Conservation (phyloP, 2,797 vertebrate species). For the Alcedo atthis region DNA sequence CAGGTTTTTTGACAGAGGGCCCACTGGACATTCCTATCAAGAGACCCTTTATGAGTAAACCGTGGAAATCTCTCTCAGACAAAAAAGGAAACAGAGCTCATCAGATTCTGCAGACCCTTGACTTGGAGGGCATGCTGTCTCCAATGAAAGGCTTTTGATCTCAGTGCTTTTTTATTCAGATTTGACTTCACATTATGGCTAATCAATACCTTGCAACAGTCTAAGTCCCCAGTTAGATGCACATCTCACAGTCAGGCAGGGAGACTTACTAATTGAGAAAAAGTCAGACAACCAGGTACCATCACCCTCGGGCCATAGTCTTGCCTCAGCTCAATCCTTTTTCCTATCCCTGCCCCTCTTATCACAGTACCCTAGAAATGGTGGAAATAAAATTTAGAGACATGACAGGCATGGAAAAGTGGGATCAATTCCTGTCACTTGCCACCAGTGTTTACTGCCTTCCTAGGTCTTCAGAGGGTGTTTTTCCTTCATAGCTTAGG, state of each 20-base stretch:
- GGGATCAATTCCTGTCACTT: conserved; percentile 89
- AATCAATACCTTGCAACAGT: conserved; percentile 92
- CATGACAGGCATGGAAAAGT: conserved; percentile 84
- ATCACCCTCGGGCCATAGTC: conserved; percentile 89
- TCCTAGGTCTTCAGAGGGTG: conserved; percentile 78
- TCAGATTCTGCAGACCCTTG: conserved; percentile 86
- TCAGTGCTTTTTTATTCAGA: conserved; percentile 88
- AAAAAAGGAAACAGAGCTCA: conserved; percentile 80
- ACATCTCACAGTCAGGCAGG: conserved; percentile 77
- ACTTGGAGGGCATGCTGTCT: conserved; percentile 87
- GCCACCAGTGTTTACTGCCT: conserved; percentile 85
- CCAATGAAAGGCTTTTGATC: conserved; percentile 92
- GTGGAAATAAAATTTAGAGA: conserved; percentile 90
- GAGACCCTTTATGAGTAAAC: conserved; percentile 81
- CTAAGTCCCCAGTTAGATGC: conserved; percentile 84
- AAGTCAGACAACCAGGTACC: conserved; percentile 90
- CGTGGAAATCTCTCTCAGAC: conserved; percentile 77
- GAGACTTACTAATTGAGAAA: conserved; percentile 95
- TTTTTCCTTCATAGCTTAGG: conserved; percentile 80
- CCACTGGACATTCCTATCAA: conserved; percentile 87
- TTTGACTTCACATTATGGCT: conserved; percentile 94
- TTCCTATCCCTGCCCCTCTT: conserved; percentile 40
- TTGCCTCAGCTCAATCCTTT: conserved; percentile 73
- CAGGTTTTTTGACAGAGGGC: conserved; percentile 86
- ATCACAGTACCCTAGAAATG: conserved; percentile 77